phyloP scores from a whole-genome alignment of 2,888 invertebrate species.

The Phasia obesa region DNA sequence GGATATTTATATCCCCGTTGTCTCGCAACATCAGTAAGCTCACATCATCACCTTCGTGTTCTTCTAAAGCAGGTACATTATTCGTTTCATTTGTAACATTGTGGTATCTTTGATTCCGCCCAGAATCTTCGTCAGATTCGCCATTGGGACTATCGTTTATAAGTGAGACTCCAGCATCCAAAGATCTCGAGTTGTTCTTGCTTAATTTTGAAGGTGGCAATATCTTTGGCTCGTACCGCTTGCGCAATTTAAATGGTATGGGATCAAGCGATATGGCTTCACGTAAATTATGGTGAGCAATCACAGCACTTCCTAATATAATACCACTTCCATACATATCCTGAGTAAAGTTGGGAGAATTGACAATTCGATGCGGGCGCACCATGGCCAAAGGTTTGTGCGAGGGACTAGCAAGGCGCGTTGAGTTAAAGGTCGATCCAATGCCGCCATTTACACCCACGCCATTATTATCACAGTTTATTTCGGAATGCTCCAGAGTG shows the following conservation, averaged over 20 bases:
- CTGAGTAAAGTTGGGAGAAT: constrained; percentile 75
- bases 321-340: constrained; percentile 72
- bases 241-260: constrained; percentile 83
- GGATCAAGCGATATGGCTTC: constrained; percentile 87
- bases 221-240: constrained; percentile 77
- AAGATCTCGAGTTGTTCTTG: constrained; percentile 81
- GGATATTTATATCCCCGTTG: constrained; percentile 76
- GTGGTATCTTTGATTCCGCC: constrained; percentile 65
- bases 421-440: constrained; percentile 60
- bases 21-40: constrained; percentile 77
- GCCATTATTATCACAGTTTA: constrained; percentile 81
- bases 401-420: constrained; percentile 64
- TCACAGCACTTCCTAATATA: constrained; percentile 71
- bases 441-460: constrained; percentile 73
- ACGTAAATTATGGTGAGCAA: constrained; percentile 79
- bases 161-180: constrained; percentile 79
- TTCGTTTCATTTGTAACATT: constrained; percentile 59
- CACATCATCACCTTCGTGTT: constrained; percentile 77
- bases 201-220: constrained; percentile 79
- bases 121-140: constrained; percentile 18
- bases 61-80: constrained; percentile 71
- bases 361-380: constrained; percentile 83
- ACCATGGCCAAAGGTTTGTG: constrained; percentile 81
- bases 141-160: constrained; percentile 67
- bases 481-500: constrained; percentile 83